Base-by-base conservation (phyloP, 2,888 invertebrate species). In the Tanypteryx hageni region DNA sequence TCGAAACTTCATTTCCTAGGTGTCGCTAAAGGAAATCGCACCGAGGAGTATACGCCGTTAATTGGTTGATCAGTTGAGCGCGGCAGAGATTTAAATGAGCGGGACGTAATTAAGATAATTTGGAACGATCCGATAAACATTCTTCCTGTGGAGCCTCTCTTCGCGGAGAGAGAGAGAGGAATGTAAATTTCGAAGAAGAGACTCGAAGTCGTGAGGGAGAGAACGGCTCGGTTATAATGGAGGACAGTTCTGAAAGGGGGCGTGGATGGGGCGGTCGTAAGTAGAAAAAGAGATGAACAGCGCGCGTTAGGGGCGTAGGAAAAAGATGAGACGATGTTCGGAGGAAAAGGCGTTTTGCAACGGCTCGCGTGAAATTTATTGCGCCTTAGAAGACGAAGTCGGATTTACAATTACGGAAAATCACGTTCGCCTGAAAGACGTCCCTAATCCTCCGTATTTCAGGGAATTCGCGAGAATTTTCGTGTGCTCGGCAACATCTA, bases 321-420 rank as follows among this genome's bases (percentile, higher is more conserved):
- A 13, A 76, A 27, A 76, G 76, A 76, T 76, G 76, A 76, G 76
- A 27, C 27, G n/a, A n/a, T n/a, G n/a, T n/a, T 76, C 76, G 22
- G 3, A 76, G 76, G 27, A 22, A 76, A 44, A 44, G 68, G 22
- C 68, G 16, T 68, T 76, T 76, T 22, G 76, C 76, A 76, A 76
- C 76, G 27, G 9, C 68, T 22, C 22, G 44, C 1, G 5, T 1
- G 44, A 5, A 76, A 76, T 76, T 76, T 76, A 76, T 76, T 13
- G 76, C 76, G 27, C 11, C 22, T 13, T 10, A 9, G n/a, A 0
- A 68, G 68, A 27, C 76, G 76, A 11, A 76, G 76, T 14, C 27
- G 11, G 27, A 27, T 76, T 76, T 27, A 76, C 76, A 76, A 76
- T 76, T 76, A 76, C 22, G 76, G 76, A 76, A 76, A 76, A 76